These are phyloP conservation scores for Kryptopterus vitreolus DNA, from an alignment of 2,797 vertebrate species.

Conservation along the genomic window DNA sequence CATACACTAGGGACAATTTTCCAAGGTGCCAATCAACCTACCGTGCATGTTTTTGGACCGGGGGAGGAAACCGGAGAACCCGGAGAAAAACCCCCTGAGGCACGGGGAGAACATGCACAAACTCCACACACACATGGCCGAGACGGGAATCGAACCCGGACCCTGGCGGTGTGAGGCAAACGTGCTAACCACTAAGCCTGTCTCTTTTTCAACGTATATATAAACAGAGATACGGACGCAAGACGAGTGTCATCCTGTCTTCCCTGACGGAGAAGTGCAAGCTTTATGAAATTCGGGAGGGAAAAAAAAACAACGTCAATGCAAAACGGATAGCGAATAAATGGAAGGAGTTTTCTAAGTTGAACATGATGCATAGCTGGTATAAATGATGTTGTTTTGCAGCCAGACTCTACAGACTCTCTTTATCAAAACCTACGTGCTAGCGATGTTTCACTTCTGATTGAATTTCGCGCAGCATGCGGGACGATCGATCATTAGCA, in stretches of 20 bases:
- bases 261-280: slow-evolving; percentile 61
- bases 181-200: too few relatives aligned
- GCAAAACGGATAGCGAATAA: slow-evolving; percentile 25
- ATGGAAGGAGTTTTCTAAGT: slow-evolving; percentile 39
- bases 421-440: slow-evolving; percentile 56
- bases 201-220: neutral
- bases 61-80: too few relatives aligned
- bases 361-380: slow-evolving; percentile 39
- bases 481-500: slow-evolving; percentile 53
- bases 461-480: slow-evolving; percentile 55
- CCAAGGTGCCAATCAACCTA: too few relatives aligned
- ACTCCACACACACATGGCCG: too few relatives aligned
- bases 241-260: slow-evolving; percentile 47
- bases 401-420: slow-evolving; percentile 33
- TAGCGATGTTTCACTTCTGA: slow-evolving; percentile 52
- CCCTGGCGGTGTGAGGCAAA: too few relatives aligned
- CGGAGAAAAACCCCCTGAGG: too few relatives aligned
- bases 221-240: neutral
- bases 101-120: too few relatives aligned
- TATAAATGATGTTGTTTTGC: slow-evolving; percentile 51
- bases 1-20: too few relatives aligned
- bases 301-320: slow-evolving; percentile 33
- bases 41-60: too few relatives aligned
- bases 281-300: slow-evolving; percentile 43
- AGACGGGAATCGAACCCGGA: too few relatives aligned